Evolutionary conservation across 2,888 invertebrate species (phyloP), one percentile per base, ranked within the genome.

Genomic region (Ormyrus thymus): DNA sequence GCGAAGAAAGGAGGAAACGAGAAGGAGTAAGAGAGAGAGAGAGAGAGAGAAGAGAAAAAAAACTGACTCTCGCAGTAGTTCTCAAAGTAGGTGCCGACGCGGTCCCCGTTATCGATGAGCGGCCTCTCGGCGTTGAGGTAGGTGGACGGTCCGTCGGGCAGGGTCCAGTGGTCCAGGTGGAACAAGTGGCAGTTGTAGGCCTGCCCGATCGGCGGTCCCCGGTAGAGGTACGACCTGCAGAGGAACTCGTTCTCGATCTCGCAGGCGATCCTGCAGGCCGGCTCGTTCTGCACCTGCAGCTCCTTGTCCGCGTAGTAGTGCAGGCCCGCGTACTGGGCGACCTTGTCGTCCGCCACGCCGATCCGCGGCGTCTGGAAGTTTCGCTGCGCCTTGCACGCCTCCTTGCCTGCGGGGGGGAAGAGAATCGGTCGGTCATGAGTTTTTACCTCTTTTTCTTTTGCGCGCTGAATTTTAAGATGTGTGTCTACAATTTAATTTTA

Each of bases 251-350:
- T 95, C 90, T 97, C 97, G 80, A 97, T 95, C 90, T 97, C 97
- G 89, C 97, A 97, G 69, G 97, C 97, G 78, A 97, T 91, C 75
- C 95, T 93, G 87, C 97, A 97, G n/a, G 96, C 97, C 0, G 95
- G 93, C 87, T 97, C 96, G 79, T 95, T 96, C 81, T 96, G 96
- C 70, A 97, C 95, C 92, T 97, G 96, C 72, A 97, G 91, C 88
- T 97, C 97, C 91, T 97, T 97, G 90, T 97, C 97, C 7, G 96
- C 95, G 90, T 97, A 97, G 90, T 97, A 97, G 88, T 97, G 97
- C 0, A 97, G 92, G 0, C 96, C 95, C 0, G 97, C 97, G 89
- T 97, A 97, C 88, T 97, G 97, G 0, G 97, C 95, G 43, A 97
- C 96, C 90, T 97, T 96, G 89, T 97, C 96, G 84, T 97, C 96